A percentile compares a stretch with the other conserved stretches of the same genome.
Conservation (phyloP, 1,140 invertebrate genomes). For the Cecropterus lyciades region DNA sequence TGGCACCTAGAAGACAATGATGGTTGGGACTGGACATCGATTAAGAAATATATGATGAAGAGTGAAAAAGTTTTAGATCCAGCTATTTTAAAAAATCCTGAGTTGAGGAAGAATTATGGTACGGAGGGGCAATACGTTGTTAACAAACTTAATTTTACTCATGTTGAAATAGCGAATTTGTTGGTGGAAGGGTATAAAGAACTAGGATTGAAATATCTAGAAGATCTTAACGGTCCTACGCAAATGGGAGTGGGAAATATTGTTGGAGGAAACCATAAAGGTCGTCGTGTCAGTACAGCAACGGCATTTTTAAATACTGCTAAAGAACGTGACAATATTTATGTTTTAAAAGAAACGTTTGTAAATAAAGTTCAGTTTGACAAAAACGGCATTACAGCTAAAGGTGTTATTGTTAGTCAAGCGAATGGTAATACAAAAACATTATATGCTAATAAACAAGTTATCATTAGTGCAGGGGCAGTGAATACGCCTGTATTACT, state of each 20-base stretch:
- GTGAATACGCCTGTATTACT: constrained; percentile 88
- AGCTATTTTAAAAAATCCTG: constrained; percentile 58
- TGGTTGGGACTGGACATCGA: constrained; percentile 88
- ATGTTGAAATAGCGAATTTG: constrained; percentile 56
- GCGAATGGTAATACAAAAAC: constrained; percentile 72
- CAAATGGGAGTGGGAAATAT: constrained; percentile 81
- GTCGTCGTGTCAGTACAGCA: constrained; percentile 86
- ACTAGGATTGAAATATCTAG: constrained; percentile 65
- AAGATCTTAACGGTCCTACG: constrained; percentile 77
- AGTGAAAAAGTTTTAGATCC: constrained; percentile 73
- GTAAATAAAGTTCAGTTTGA: constrained; percentile 57
- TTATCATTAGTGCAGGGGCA: constrained; percentile 89
- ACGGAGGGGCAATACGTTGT: constrained; percentile 67
- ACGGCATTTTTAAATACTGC: constrained; percentile 86
- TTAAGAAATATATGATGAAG: constrained; percentile 88
- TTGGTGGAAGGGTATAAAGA: constrained; percentile 76
- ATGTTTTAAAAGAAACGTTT: constrained; percentile 83
- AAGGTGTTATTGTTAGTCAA: constrained; percentile 55
- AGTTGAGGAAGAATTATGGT: constrained; percentile 64
- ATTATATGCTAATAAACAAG: constrained; percentile 87
- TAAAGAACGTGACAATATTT: constrained; percentile 87
- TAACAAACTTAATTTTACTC: constrained; percentile 66
- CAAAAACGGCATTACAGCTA: constrained; percentile 40
- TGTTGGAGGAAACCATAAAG: constrained; percentile 78
- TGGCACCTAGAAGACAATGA: constrained; percentile 82